These are phyloP conservation scores for Metacarcinus magister DNA, from an alignment of 2,888 invertebrate species.

Conservation along the genomic window DNA sequence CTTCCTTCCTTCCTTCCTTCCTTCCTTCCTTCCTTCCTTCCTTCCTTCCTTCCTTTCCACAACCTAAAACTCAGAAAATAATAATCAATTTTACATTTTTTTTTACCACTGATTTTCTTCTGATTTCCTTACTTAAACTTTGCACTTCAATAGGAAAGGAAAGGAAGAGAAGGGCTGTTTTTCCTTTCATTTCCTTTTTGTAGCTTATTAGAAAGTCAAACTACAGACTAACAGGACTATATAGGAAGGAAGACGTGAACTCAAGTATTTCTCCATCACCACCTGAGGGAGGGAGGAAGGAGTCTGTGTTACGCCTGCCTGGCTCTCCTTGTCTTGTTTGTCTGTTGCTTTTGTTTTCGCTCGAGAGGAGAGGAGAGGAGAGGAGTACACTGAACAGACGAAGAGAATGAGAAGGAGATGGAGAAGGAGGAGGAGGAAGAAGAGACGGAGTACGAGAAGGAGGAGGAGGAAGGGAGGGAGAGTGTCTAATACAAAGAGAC, in stretches of 20 bases:
- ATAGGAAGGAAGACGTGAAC: not conserved
- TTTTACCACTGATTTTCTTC: too few relatives aligned
- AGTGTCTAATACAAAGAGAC: slow-evolving; percentile 17
- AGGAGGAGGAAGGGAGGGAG: not conserved
- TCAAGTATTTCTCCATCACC: not conserved
- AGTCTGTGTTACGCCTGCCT: not conserved
- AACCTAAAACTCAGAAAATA: not conserved
- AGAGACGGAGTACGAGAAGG: not conserved
- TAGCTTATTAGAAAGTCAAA: not conserved
- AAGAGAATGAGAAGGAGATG: not conserved
- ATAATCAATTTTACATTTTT: too few relatives aligned
- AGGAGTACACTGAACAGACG: slow-evolving; percentile 26
- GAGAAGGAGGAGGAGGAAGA: not conserved
- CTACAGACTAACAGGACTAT: not conserved
- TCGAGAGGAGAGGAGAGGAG: not conserved
- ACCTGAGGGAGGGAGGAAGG: not conserved
- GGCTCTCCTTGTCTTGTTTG: not conserved
- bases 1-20: not conserved
- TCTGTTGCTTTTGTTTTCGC: slow-evolving; percentile 40
- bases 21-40: not conserved
- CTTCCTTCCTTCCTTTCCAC: not conserved
- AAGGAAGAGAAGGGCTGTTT: not conserved
- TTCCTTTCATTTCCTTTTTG: not conserved
- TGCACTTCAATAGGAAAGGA: too few relatives aligned
- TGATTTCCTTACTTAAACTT: not conserved